Conservation (phyloP, 2,113 vertebrate genomes). For the Toxotes jaculatrix region DNA sequence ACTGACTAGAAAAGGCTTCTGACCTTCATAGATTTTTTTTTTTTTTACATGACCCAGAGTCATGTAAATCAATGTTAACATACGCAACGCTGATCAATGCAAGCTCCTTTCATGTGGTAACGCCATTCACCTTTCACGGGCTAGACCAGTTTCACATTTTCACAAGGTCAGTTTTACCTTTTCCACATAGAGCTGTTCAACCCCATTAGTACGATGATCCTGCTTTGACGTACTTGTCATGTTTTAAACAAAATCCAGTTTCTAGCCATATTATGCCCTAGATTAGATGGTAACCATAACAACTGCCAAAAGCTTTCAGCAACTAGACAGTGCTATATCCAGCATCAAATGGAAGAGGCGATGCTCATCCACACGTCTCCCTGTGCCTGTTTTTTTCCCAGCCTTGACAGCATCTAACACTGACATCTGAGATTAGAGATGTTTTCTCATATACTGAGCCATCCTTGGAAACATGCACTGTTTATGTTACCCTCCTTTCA, state of each 20-base stretch:
- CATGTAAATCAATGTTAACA: background rate
- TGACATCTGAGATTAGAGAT: conserved; percentile 67
- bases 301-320: conserved; percentile 46
- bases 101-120: background rate
- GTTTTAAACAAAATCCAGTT: conserved; percentile 32
- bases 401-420: conserved; percentile 55
- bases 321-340: conserved; percentile 28
- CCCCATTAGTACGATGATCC: background rate
- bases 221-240: background rate
- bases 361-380: conserved; percentile 47
- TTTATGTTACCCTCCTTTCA: conserved; percentile 68
- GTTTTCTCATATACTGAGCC: conserved; percentile 49
- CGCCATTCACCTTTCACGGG: background rate
- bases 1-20: background rate
- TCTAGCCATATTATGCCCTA: conserved; percentile 2
- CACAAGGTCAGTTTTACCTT: background rate
- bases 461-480: conserved; percentile 58
- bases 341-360: conserved; percentile 51
- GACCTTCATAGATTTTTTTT: background rate
- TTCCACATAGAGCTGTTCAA: background rate
- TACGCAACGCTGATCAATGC: background rate
- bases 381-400: conserved; percentile 30
- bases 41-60: background rate
- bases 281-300: conserved; percentile 58
- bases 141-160: background rate